A percentile compares a stretch with the other conserved stretches of the same genome.
These are phyloP conservation scores for Dendropsophus ebraccatus DNA, from an alignment of 2,113 vertebrate genomes.

Conservation along the genomic window DNA sequence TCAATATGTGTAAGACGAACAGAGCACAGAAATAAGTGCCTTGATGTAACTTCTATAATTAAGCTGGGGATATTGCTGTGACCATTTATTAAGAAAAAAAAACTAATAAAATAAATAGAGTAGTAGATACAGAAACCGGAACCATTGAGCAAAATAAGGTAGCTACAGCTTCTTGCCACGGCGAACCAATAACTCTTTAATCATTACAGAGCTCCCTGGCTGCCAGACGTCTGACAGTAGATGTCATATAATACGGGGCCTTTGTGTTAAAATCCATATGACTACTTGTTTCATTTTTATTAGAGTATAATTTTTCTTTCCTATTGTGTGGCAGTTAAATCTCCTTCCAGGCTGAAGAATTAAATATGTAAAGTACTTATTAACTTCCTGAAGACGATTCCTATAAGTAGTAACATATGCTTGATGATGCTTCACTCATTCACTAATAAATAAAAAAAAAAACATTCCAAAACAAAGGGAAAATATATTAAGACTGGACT, in stretches of 20 bases:
- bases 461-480: too few species aligned
- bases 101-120: neutral
- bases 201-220: too few species aligned
- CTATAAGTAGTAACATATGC: too few species aligned
- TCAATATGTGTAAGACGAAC: conserved; percentile 37
- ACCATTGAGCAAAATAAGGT: neutral
- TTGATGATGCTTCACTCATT: too few species aligned
- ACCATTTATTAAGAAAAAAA: conserved; percentile 24
- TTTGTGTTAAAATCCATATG: neutral
- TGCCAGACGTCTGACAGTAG: neutral
- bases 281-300: neutral
- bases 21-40: conserved; percentile 24
- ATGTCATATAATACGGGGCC: neutral
- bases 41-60: conserved; percentile 59
- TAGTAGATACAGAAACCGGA: neutral
- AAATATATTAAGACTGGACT: too few species aligned
- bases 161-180: neutral
- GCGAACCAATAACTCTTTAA: neutral
- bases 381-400: neutral
- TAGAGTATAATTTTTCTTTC: too few species aligned
- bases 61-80: conserved; percentile 60
- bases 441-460: too few species aligned
- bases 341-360: too few species aligned
- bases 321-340: too few species aligned
- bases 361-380: neutral